Percentiles rank a stretch among this genome's conserved stretches.
Conservation (phyloP, 1,140 invertebrate genomes). For the Whitmania pigra region DNA sequence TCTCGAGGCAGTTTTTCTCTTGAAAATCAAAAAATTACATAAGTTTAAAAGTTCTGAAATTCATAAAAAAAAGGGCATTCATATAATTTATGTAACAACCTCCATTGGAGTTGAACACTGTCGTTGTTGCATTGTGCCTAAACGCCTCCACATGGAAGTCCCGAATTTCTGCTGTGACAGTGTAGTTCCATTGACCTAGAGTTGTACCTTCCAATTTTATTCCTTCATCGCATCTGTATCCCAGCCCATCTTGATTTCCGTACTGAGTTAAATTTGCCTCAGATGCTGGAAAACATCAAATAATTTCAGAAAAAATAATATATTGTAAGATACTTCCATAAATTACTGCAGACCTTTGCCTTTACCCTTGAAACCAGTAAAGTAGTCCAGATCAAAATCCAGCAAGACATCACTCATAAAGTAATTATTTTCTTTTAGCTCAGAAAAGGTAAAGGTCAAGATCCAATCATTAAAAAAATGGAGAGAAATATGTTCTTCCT, state of each 20-base stretch:
- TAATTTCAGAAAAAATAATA: background rate
- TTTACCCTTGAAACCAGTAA: background rate
- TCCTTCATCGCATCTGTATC: background rate
- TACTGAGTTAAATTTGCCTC: background rate
- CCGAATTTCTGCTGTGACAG: background rate
- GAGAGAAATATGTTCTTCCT: no score
- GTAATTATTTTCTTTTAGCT: background rate
- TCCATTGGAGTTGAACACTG: background rate
- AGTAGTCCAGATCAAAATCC: background rate
- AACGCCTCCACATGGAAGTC: background rate
- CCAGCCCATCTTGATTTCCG: background rate
- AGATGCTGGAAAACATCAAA: background rate
- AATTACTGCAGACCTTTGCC: background rate
- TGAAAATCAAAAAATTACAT: background rate
- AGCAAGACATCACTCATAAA: background rate
- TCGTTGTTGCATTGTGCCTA: slow-evolving; percentile 1
- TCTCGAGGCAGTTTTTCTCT: background rate
- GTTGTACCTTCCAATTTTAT: background rate
- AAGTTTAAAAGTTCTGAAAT: background rate
- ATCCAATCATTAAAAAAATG: no score
- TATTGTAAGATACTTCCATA: background rate
- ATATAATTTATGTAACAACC: background rate
- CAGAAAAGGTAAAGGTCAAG: background rate
- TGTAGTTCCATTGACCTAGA: background rate
- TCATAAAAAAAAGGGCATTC: background rate